Evolutionary conservation across 2,113 vertebrate genomes (phyloP).

Genomic region (Lycaon pictus): DNA sequence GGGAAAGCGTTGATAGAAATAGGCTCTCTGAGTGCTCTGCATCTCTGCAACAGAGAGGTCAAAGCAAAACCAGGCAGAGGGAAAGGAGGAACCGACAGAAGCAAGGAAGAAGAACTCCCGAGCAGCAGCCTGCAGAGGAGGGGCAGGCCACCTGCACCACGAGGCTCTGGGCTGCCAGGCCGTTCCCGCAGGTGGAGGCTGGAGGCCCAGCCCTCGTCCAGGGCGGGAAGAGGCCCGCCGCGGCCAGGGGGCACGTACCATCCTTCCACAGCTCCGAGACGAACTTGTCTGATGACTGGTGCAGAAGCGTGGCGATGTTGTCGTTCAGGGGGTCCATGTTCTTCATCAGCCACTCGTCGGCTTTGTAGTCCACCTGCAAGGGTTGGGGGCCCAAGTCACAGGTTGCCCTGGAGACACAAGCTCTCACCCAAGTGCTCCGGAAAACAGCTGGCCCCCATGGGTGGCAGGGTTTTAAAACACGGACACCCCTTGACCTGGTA

Average conservation of each 20-base stretch:
- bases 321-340: constrained; percentile 99
- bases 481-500: neutral
- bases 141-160: neutral
- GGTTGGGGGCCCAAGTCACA: neutral
- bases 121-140: constrained; percentile 61
- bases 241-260: constrained; percentile 88
- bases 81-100: constrained; percentile 80
- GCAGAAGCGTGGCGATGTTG: constrained; percentile 95
- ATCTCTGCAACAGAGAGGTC: constrained; percentile 94
- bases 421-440: accelerated
- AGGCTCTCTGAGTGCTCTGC: constrained; percentile 96
- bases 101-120: constrained; percentile 74
- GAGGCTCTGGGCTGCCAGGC: accelerated
- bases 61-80: constrained; percentile 87
- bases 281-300: constrained; percentile 98
- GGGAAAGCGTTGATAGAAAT: constrained; percentile 95
- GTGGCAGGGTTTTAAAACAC: accelerated
- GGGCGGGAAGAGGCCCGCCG: neutral
- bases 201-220: neutral
- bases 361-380: constrained; percentile 98
- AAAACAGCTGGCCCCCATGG: accelerated
- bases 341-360: constrained; percentile 99
- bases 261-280: constrained; percentile 99
- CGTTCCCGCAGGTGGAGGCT: accelerated
- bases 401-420: accelerated